A percentile compares a stretch with the other conserved stretches of the same genome.
Conservation (phyloP, 2,113 vertebrate genomes). For the Centropus unirufus region DNA sequence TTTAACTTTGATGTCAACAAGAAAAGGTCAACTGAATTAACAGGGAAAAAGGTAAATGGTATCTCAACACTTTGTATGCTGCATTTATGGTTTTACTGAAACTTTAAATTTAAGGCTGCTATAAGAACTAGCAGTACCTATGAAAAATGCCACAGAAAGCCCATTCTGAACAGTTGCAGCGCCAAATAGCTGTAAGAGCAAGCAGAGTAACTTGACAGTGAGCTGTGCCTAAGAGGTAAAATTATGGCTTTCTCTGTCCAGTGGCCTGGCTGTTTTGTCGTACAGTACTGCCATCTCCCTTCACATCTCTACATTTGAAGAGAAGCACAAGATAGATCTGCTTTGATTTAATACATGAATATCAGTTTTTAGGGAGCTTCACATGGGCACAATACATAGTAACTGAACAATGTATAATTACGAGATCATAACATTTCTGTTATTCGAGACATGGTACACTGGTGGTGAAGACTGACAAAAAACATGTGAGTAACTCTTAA, state of each 20-base stretch:
- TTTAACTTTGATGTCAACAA: not conserved
- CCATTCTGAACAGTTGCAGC: not conserved
- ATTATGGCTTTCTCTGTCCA: not conserved
- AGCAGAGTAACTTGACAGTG: not conserved
- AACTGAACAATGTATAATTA: constrained; percentile 55
- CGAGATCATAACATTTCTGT: constrained; percentile 61
- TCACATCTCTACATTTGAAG: constrained; percentile 13
- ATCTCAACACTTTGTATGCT: not conserved
- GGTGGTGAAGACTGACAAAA: constrained; percentile 63
- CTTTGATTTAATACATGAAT: constrained; percentile 47
- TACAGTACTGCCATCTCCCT: not conserved
- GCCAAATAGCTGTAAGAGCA: not conserved
- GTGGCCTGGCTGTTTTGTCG: not conserved
- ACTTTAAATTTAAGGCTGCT: not conserved
- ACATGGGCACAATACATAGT: constrained; percentile 26
- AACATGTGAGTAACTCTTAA: constrained; percentile 36
- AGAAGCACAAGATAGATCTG: not conserved
- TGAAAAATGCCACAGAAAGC: not conserved
- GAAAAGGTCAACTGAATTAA: not conserved
- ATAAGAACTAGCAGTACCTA: not conserved
- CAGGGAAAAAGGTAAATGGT: not conserved
- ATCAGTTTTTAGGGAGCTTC: constrained; percentile 46
- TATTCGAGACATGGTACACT: constrained; percentile 18
- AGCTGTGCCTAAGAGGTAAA: not conserved
- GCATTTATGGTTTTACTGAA: not conserved